Evolutionary conservation across 2,113 vertebrate species (phyloP), one percentile per base, ranked within the genome.

Genomic region (Anseranas semipalmata): DNA sequence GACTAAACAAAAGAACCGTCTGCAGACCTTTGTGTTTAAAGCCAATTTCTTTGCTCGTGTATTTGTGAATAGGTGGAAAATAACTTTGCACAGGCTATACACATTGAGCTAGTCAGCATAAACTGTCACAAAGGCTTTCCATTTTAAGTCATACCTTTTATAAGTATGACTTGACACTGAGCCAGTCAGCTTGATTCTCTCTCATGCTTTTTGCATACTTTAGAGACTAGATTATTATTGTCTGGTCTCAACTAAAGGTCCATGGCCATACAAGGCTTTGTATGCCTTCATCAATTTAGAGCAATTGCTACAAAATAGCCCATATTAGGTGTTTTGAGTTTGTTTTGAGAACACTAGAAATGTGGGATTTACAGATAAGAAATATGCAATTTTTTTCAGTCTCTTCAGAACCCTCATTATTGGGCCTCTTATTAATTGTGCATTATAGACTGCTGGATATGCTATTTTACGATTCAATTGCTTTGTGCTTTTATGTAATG

Each of bases 141-240:
- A 96, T 97, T 97, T 97, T 94, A 96, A 97, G 97, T 97, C 95
- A 97, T 97, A 96, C 97, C 96, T 97, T 96, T 95, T 95, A 71
- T 65, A 94, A 95, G 93, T 48, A 90, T 45, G 73, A 74, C 63
- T 94, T 97, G 96, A 97, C 58, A 35, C 45, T 30, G 10, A 76
- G 97, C 97, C 97, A 98, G 86, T 48, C 88, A 81, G 80, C 45
- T 74, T 70, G 72, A 91, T 93, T 75, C 62, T 58, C 73, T 70
- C 94, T 96, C 91, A 9, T 71, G 75, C 92, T 94, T 97, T 94
- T 82, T 94, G 85, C 88, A 91, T 95, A 93, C 96, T 97, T 96
- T 27, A 80, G 82, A 92, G 85, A 89, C 93, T 85, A 87, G 81
- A 95, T 95, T 88, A 96, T 96, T 96, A 85, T 84, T 95, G 66